phyloP scores from a whole-genome alignment of 2,797 vertebrate genomes.

The Coregonus ussuriensis region DNA sequence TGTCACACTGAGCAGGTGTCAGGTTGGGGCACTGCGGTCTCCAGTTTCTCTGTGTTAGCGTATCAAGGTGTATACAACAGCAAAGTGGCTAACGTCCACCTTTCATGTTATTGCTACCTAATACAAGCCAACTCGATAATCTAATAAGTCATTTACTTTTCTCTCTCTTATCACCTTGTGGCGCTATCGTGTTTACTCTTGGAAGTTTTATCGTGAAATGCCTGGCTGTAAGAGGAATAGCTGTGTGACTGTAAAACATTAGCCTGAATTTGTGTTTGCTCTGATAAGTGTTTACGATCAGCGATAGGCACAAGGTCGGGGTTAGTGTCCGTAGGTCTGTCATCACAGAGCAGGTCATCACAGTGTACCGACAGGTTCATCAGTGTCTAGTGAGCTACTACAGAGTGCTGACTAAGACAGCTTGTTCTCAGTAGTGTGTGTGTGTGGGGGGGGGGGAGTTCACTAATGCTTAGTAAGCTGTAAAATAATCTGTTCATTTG shows the following conservation, averaged over 20 bases:
- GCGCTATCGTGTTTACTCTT: background rate
- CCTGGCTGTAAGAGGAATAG: conserved; percentile 32
- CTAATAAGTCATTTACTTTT: conserved; percentile 6
- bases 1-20: conserved; percentile 11
- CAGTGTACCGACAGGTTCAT: conserved; percentile 60
- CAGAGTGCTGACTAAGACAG: conserved; percentile 43
- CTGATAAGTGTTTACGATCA: conserved; percentile 63
- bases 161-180: conserved; percentile 3
- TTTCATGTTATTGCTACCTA: conserved; percentile 2
- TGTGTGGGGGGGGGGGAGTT: background rate
- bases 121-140: background rate
- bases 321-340: conserved; percentile 52
- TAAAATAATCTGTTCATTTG: conserved; percentile 35
- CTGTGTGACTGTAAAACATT: conserved; percentile 60
- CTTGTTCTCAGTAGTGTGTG: conserved; percentile 32
- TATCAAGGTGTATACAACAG: background rate
- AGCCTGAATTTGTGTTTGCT: conserved; percentile 54
- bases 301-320: conserved; percentile 50
- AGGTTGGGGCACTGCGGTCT: conserved; percentile 20
- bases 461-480: conserved; percentile 40
- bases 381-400: conserved; percentile 52
- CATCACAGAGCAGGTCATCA: conserved; percentile 42
- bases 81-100: conserved; percentile 1
- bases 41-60: background rate
- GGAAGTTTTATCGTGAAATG: conserved; percentile 35